Conservation (phyloP, 2,888 invertebrate genomes). For the Pristionchus maxplancki region DNA sequence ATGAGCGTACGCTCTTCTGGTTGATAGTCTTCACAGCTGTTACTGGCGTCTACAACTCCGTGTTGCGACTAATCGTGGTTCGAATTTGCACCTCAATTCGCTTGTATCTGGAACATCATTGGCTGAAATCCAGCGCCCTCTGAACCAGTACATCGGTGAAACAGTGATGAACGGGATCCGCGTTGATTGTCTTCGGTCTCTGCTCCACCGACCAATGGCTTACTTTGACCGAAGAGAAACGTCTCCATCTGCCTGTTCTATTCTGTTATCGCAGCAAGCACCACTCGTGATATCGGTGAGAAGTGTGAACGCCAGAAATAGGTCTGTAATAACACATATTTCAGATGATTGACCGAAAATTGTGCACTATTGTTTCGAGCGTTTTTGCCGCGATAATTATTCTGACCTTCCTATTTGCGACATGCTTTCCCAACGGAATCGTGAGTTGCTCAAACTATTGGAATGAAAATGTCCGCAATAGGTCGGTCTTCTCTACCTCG, state of each 20-base stretch:
- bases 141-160: slow-evolving; percentile 16
- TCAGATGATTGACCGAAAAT: background rate
- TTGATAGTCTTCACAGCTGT: background rate
- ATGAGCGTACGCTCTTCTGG: background rate
- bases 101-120: too few relatives aligned
- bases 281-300: background rate
- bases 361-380: background rate
- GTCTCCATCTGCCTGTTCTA: slow-evolving; percentile 10
- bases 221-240: slow-evolving; percentile 19
- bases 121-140: background rate
- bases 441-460: background rate
- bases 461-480: background rate
- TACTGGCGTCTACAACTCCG: background rate
- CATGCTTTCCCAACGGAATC: background rate
- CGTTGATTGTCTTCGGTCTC: background rate
- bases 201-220: slow-evolving; percentile 21
- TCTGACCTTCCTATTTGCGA: background rate
- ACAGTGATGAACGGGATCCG: background rate
- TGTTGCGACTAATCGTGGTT: background rate
- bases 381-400: background rate
- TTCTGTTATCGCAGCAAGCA: slow-evolving; percentile 17
- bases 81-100: background rate
- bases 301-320: too few relatives aligned
- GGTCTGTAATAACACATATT: background rate
- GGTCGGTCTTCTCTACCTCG: background rate